A percentile compares a stretch with the other conserved stretches of the same genome.
These are phyloP conservation scores for Agrotis ipsilon DNA, from an alignment of 2,888 invertebrate species.

Conservation along the genomic window DNA sequence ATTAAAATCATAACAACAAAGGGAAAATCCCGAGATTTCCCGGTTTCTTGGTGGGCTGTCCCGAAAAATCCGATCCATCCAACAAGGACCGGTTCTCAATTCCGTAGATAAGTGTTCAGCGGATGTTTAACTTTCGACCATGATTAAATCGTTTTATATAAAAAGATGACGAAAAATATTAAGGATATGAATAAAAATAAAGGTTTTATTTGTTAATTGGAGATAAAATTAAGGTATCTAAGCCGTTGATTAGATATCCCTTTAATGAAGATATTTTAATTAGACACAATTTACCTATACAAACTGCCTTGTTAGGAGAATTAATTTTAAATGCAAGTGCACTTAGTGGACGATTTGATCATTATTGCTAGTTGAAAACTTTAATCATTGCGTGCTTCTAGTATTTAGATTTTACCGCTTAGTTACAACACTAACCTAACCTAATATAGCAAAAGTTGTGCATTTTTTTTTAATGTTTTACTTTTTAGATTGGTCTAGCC, in stretches of 20 bases:
- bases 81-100: too few relatives aligned
- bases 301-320: constrained; percentile 10
- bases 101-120: too few relatives aligned
- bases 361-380: constrained; percentile 35
- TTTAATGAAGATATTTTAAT: constrained; percentile 8
- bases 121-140: too few relatives aligned
- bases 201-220: neutral
- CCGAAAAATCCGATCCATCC: too few relatives aligned
- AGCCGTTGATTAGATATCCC: neutral
- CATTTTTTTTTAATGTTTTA: too few relatives aligned
- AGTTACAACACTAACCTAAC: neutral
- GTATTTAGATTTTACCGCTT: constrained; percentile 16
- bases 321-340: constrained; percentile 20
- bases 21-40: too few relatives aligned
- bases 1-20: too few relatives aligned
- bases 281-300: neutral
- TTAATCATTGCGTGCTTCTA: constrained; percentile 33
- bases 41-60: too few relatives aligned
- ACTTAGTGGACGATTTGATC: constrained; percentile 19
- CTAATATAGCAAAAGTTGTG: neutral
- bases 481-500: too few relatives aligned
- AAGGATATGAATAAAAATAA: neutral
- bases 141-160: too few relatives aligned
- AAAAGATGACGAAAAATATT: too few relatives aligned
- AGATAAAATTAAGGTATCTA: too few relatives aligned